Percentiles rank a stretch among this genome's conserved stretches.
These are phyloP conservation scores for Parnassius mnemosyne DNA, from an alignment of 2,888 invertebrate genomes.

Conservation along the genomic window DNA sequence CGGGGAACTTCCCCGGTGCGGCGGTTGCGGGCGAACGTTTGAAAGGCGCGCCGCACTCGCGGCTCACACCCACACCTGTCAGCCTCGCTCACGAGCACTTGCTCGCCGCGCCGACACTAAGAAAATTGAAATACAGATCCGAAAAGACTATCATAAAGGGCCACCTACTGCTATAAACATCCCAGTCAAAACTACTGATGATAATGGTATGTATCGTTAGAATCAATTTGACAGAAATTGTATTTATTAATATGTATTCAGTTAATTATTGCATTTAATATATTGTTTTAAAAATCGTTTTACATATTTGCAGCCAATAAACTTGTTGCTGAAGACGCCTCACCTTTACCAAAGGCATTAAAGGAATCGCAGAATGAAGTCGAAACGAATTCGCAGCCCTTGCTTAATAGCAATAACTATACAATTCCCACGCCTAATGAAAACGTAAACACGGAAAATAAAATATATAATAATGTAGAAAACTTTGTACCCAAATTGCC, in stretches of 20 bases:
- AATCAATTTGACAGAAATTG: too few species aligned
- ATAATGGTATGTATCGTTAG: constrained; percentile 15
- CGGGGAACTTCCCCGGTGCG: constrained; percentile 82
- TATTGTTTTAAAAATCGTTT: neutral
- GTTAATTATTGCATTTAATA: too few species aligned
- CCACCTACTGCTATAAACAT: constrained; percentile 34
- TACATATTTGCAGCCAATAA: constrained; percentile 16
- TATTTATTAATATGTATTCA: too few species aligned
- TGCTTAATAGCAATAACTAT: neutral
- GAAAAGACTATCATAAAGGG: constrained; percentile 70
- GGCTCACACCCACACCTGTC: constrained; percentile 86
- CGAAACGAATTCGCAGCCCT: neutral
- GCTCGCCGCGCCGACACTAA: constrained; percentile 48
- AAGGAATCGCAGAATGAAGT: constrained; percentile 11
- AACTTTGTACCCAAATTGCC: constrained; percentile 47
- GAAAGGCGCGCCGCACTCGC: constrained; percentile 86
- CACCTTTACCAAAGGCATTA: constrained; percentile 7
- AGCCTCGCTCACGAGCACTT: constrained; percentile 67
- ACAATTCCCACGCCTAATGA: constrained; percentile 4
- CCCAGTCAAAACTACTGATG: constrained; percentile 28
- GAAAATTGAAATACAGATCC: constrained; percentile 69
- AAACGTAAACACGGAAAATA: constrained; percentile 22
- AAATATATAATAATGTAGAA: constrained; percentile 23
- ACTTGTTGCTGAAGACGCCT: constrained; percentile 14
- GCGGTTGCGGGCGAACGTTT: constrained; percentile 85